Evolutionary conservation across 1,140 invertebrate species (phyloP), one percentile per base, ranked within the genome.

Genomic region (Procambarus virginalis): DNA sequence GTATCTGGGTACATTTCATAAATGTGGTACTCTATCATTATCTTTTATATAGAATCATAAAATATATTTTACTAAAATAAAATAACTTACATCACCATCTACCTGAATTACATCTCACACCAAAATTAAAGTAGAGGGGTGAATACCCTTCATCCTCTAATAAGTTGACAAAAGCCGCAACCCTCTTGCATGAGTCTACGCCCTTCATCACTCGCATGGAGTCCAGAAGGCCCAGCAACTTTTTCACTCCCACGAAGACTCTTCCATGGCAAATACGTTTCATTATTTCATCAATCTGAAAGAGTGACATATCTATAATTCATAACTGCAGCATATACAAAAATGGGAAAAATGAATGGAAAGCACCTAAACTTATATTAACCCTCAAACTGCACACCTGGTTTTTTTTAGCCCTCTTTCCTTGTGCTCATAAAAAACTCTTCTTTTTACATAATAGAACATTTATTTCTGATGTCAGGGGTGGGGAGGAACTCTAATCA

Each of bases 241-340:
- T 99, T 93, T 99, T 99, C 93, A 99, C 98, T 89, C 98, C 98
- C 93, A 99, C 97, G 93, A 98, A 98, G 2, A 85, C 84, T 2
- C 77, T 77, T 22, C 92, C 88, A 58, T 90, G 73, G 55, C 22
- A 68, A 45, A 91, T 87, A 64, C 91, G 84, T 0, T 81, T 17
- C 60, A 86, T 79, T n/a, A 91, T 81, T 51, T 84, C 79, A 5
- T 92, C 84, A 75, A 86, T 77, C 90, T 91, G 83, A 4, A 20
- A 64, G 2, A 82, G 34, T 34, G 79, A 5, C 60, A 79, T n/a
- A 84, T 34, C 45, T 20, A 10, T 12, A 12, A 68, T 4, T 34
- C 58, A 20, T 55, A 20, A 55, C 48, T 4, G 14, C 20, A 6
- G n/a, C 9, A n/a, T 22, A 46, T 68, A 64, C 20, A 73, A 46